Percentiles rank a stretch among this genome's conserved stretches.
phyloP scores from a whole-genome alignment of 2,113 vertebrate genomes.

The Aplodontia rufa region DNA sequence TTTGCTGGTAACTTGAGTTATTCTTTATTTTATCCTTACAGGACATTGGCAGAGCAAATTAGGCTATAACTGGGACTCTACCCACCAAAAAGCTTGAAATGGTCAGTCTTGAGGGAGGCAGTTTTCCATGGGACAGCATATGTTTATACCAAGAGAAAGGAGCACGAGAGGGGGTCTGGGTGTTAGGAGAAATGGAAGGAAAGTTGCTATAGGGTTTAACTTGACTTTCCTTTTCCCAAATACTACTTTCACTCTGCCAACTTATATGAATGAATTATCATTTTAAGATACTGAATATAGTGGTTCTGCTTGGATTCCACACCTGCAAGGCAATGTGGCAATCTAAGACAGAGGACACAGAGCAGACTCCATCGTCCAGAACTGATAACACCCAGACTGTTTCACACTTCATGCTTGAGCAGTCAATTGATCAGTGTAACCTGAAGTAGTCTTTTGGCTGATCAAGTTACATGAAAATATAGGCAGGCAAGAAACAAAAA shows the following conservation, averaged over 20 bases:
- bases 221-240: neutral
- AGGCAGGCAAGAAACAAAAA: neutral
- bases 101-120: neutral
- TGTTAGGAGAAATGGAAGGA: neutral
- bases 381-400: neutral
- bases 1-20: neutral
- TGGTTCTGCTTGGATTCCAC: neutral
- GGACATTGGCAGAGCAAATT: neutral
- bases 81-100: neutral
- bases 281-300: neutral
- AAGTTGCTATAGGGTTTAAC: neutral
- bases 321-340: neutral
- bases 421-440: neutral
- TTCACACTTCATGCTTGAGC: neutral
- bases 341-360: neutral
- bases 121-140: neutral
- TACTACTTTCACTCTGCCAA: neutral
- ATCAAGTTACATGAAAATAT: slow-evolving; percentile 4
- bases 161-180: no score
- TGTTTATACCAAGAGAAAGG: neutral
- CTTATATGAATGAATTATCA: neutral
- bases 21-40: neutral
- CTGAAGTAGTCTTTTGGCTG: neutral
- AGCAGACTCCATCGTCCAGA: neutral
- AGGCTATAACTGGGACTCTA: neutral